Base-by-base conservation (phyloP, 2,113 vertebrate genomes). In the Nicator chloris region DNA sequence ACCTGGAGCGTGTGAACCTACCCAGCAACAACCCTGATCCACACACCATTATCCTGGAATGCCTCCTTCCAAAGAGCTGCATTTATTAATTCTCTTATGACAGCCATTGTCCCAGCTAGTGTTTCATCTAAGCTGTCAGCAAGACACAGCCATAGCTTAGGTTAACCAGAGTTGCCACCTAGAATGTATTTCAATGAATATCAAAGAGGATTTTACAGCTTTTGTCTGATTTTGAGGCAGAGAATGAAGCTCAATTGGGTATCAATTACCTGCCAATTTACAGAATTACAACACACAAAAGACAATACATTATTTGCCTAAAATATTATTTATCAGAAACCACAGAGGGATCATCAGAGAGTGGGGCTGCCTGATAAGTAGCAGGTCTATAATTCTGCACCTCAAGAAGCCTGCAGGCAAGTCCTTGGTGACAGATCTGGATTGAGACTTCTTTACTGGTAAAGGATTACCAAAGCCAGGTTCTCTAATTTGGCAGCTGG, bases 191-290 rank as follows among this genome's bases (percentile, higher is more conserved):
- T 60, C 72, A 86, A 26, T 51, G 70, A 91, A 77, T 88, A 93
- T 37, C 87, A 90, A 95, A 92, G 33, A 69, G 50, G 23, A 63
- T 86, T 89, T 88, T 87, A 66, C 47, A 66, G n/a, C 24, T 92
- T 88, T 63, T 6, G 7, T 73, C 47, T 50, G 63, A 77, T 93
- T 96, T 88, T 65, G 69, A 96, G 54, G 60, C 44, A 76, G 77
- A 93, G 31, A 54, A 66, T 5, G 51, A 70, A 88, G 47, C 47
- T 89, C 88, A 79, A 75, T 0, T 80, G 23, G 51, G 27, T 75
- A 91, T 84, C 95, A 92, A 95, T 94, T 96, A 94, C 90, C 70
- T 81, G 56, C 9, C 95, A 94, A 94, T 92, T 95, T 86, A 60
- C 59, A 79, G 37, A 80, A 96, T 93, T 94, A 66, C 33, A 81